Conservation (phyloP, 2,888 invertebrate species). For the Xestia ashworthii region DNA sequence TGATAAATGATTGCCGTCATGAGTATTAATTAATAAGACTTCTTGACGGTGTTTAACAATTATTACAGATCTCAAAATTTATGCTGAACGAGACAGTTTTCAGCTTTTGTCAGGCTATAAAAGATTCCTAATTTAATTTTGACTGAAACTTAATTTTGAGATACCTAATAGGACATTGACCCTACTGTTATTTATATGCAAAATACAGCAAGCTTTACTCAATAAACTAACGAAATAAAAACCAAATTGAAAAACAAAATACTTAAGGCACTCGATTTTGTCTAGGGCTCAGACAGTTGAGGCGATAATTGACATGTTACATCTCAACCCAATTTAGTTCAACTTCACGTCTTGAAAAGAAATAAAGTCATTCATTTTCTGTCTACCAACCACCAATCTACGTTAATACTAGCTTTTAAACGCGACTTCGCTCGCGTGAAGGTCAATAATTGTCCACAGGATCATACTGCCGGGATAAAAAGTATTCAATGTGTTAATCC, state of each 20-base stretch:
- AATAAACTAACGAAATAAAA: conserved; percentile 28
- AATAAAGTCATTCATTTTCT: conserved; percentile 40
- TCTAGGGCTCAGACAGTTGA: conserved; percentile 37
- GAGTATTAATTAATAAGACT: not conserved
- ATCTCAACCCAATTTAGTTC: conserved; percentile 38
- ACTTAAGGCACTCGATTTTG: conserved; percentile 13
- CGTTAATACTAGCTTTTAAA: not conserved
- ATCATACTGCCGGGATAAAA: not conserved
- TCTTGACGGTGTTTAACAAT: not conserved
- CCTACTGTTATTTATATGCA: not conserved
- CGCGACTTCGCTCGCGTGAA: too few species aligned
- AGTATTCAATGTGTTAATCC: not conserved
- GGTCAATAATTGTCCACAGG: not conserved
- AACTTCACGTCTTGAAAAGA: conserved; percentile 43
- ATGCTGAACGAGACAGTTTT: not conserved
- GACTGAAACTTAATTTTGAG: not conserved
- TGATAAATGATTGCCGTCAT: not conserved
- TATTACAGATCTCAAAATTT: not conserved
- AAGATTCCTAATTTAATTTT: not conserved
- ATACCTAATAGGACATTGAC: not conserved
- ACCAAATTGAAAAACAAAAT: conserved; percentile 23
- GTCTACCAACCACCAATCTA: conserved; percentile 20
- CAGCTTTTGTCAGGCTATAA: not conserved
- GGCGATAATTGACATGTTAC: conserved; percentile 34
- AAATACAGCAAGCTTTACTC: not conserved